Evolutionary conservation across 2,797 vertebrate species (phyloP).

Genomic region (Xerus rutilus): DNA sequence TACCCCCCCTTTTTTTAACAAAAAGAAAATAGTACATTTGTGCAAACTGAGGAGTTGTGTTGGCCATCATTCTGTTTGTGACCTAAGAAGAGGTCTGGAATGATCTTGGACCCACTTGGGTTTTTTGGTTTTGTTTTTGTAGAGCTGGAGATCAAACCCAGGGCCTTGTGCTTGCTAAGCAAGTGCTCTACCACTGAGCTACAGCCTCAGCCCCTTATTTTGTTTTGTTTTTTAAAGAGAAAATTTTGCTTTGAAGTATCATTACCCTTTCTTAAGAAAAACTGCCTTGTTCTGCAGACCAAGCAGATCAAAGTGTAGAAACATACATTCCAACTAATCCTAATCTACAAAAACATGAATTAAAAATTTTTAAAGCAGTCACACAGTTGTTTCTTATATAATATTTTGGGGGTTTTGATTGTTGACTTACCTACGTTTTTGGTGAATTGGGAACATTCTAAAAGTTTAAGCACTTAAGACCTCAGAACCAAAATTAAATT

Average conservation of each 20-base stretch:
- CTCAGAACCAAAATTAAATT: slow-evolving; percentile 51
- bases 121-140: not conserved
- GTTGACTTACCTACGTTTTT: not conserved
- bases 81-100: slow-evolving; percentile 69
- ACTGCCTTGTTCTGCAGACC: slow-evolving; percentile 52
- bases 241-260: not conserved
- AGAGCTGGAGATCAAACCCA: not conserved
- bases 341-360: slow-evolving; percentile 39
- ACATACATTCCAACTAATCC: not conserved
- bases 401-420: slow-evolving; percentile 11
- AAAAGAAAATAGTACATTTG: slow-evolving; percentile 78
- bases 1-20: slow-evolving; percentile 59
- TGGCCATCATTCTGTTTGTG: slow-evolving; percentile 70
- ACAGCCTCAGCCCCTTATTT: not conserved
- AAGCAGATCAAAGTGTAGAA: slow-evolving; percentile 7
- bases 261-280: slow-evolving; percentile 55
- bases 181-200: not conserved
- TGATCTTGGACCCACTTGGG: slow-evolving; percentile 58
- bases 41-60: slow-evolving; percentile 79
- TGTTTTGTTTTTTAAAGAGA: not conserved
- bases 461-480: slow-evolving; percentile 10
- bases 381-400: not conserved
- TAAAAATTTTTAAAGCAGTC: slow-evolving; percentile 60
- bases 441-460: slow-evolving; percentile 47
- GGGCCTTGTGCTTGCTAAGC: not conserved